Percentiles rank a stretch among this genome's conserved stretches.
These are phyloP conservation scores for Panthera tigris DNA, from an alignment of 2,113 vertebrate species.

Conservation along the genomic window DNA sequence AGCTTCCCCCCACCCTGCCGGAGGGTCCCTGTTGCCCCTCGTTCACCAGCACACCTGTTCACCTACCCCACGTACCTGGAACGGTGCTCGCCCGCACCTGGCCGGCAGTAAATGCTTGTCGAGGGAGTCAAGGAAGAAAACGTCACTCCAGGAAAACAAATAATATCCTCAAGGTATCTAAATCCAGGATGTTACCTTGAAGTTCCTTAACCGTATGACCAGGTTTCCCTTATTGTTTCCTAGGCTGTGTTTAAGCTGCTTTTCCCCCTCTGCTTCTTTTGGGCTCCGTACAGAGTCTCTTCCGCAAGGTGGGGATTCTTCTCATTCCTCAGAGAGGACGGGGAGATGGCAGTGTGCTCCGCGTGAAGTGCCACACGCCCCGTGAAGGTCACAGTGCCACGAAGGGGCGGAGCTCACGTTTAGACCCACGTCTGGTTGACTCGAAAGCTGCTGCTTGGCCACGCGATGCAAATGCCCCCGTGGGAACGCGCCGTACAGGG, in stretches of 20 bases:
- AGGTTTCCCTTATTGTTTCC: background rate
- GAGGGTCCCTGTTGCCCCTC: background rate
- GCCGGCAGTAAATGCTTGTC: background rate
- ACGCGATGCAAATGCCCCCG: no score
- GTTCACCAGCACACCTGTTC: background rate
- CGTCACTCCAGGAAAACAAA: background rate
- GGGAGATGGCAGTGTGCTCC: background rate
- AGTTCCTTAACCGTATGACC: background rate
- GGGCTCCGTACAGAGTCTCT: background rate
- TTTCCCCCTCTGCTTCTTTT: background rate
- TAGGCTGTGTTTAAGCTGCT: background rate
- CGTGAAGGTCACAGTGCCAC: fast-evolving
- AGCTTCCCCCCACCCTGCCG: fast-evolving
- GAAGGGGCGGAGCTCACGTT: background rate
- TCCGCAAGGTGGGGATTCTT: background rate
- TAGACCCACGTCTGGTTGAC: background rate
- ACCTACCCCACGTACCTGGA: background rate
- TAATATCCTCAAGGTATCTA: background rate
- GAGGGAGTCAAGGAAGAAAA: background rate
- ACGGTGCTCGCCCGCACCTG: background rate
- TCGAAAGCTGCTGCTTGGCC: background rate
- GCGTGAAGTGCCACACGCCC: background rate
- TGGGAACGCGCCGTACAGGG: fast-evolving
- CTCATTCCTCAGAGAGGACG: background rate
- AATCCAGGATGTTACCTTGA: background rate